A percentile compares a stretch with the other conserved stretches of the same genome.
These are phyloP conservation scores for Philereme transversata DNA, from an alignment of 2,888 invertebrate genomes.

Conservation along the genomic window DNA sequence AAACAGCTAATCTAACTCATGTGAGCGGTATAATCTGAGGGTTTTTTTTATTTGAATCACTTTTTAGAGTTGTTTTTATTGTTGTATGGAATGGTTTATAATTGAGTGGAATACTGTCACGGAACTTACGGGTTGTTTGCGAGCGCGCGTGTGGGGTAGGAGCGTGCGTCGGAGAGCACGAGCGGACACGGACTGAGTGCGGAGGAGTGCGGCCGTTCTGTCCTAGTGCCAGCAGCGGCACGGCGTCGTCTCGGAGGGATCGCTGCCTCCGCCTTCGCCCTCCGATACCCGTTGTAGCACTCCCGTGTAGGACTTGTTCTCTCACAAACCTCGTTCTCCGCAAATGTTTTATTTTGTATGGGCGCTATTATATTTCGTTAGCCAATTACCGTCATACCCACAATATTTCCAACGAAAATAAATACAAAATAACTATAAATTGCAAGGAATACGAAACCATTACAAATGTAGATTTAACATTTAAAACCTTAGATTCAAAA, in stretches of 20 bases:
- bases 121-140: slow-evolving; percentile 66
- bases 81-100: slow-evolving; percentile 42
- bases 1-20: slow-evolving; percentile 52
- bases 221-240: slow-evolving; percentile 9
- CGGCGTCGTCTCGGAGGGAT: slow-evolving; percentile 2
- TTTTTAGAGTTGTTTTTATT: slow-evolving; percentile 39
- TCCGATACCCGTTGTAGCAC: not conserved
- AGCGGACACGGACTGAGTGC: slow-evolving; percentile 56
- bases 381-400: too few species aligned
- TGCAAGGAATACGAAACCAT: too few species aligned
- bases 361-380: too few species aligned
- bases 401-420: too few species aligned
- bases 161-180: slow-evolving; percentile 62
- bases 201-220: slow-evolving; percentile 1
- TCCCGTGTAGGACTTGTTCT: not conserved
- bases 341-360: too few species aligned
- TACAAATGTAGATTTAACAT: too few species aligned
- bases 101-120: slow-evolving; percentile 63
- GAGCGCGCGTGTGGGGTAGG: slow-evolving; percentile 49
- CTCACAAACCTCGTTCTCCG: too few species aligned
- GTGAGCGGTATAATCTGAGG: slow-evolving; percentile 41
- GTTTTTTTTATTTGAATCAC: slow-evolving; percentile 22
- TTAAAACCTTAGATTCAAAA: too few species aligned
- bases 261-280: slow-evolving; percentile 1
- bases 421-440: too few species aligned